Base-by-base conservation (phyloP, 23 tunicate genomes). In the Styela plicata region DNA sequence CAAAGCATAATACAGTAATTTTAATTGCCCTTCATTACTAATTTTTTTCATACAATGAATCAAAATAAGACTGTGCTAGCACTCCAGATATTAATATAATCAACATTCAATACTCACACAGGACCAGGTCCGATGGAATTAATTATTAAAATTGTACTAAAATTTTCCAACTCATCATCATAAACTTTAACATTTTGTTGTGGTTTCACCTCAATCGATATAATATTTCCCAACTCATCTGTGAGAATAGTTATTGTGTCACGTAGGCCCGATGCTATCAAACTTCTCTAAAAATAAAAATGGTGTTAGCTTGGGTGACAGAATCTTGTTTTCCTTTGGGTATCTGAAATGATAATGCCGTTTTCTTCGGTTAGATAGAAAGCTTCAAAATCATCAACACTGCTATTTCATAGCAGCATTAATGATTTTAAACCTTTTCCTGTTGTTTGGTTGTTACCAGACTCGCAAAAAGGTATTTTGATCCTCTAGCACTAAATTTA, bases 211-310 rank as follows among this genome's bases (percentile, higher is more conserved):
- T 74, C 57, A 3, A 87, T 75, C 5, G 91, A 84, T 28, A 87
- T 75, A 3, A 87, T 34, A 57, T 82, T 74, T 37, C 91, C 91
- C 28, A 82, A 61, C 2, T 86, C 91, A 82, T 87, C 86, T 25
- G 86, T 87, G 32, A 70, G 91, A 33, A 87, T 44, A 16, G 35
- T 65, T 27, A 87, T 23, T 34, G 64, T 67, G 74, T 81, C 80
- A 17, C 64, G 68, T 44, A 87, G 36, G 61, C 67, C 76, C 13
- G 86, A 22, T 23, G 74, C 83, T 64, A 71, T 33, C 61, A 87
- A 61, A 13, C 53, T 33, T 64, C 81, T 82, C 91, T 87, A 34
- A 70, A 69, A 83, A 25, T 34, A n/a, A 73, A 52, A 67, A 29
- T 24, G 22, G 24, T 67, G 71, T 1, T 13, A 23, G 0, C n/a